A percentile compares a stretch with the other conserved stretches of the same genome.
phyloP scores from a whole-genome alignment of 2,113 vertebrate genomes.

The Tachycineta bicolor region DNA sequence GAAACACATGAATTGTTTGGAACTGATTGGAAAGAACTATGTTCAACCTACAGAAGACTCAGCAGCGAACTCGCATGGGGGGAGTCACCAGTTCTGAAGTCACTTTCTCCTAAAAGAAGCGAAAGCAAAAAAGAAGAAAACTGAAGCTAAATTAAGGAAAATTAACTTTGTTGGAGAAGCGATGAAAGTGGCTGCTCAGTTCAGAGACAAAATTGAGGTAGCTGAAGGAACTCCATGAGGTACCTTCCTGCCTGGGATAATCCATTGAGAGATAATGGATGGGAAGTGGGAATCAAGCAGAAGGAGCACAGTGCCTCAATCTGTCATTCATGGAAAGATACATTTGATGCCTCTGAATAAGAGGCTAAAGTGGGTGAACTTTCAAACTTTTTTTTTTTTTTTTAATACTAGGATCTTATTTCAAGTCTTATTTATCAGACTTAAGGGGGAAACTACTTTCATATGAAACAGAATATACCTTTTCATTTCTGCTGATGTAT shows the following conservation, averaged over 20 bases:
- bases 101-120: not conserved
- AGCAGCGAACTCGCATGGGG: not conserved
- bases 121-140: not conserved
- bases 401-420: not conserved
- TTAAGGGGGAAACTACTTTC: not conserved
- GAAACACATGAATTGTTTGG: not conserved
- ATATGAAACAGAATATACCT: not conserved
- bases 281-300: not conserved
- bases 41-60: not conserved
- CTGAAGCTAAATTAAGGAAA: not conserved
- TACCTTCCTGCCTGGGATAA: fast-evolving
- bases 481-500: not conserved
- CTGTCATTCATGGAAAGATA: not conserved
- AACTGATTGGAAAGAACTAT: not conserved
- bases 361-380: not conserved
- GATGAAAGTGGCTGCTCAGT: not conserved
- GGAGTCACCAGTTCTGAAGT: fast-evolving
- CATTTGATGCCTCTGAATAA: not conserved
- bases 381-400: not conserved
- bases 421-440: not conserved
- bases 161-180: fast-evolving
- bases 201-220: not conserved
- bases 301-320: not conserved
- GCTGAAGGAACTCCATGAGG: not conserved
- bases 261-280: not conserved